Evolutionary conservation across 64 coral and sea anemone species (phyloP).

Genomic region (Trachythela sp.): DNA sequence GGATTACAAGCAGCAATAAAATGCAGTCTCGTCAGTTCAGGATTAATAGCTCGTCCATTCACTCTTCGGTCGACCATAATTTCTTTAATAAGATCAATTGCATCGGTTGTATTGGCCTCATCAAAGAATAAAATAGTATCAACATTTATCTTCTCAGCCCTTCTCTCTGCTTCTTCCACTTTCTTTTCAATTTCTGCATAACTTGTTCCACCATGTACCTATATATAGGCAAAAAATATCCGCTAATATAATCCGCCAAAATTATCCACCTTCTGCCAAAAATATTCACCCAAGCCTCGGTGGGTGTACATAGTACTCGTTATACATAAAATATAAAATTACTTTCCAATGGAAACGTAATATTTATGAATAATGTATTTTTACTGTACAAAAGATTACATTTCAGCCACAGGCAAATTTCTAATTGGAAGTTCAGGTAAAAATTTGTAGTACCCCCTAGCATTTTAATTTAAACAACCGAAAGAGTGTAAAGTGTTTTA

Average conservation of each 20-base stretch:
- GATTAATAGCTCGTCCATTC: conserved; percentile 42
- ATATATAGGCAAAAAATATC: background rate
- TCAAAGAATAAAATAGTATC: conserved; percentile 71
- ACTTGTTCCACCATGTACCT: conserved; percentile 68
- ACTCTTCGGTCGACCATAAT: conserved; percentile 65
- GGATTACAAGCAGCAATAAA: conserved; percentile 74
- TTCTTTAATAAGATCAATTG: conserved; percentile 64
- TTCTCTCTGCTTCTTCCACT: conserved; percentile 48
- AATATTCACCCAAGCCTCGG: no score
- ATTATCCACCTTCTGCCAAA: no score
- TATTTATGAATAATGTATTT: no score
- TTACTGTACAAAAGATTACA: no score
- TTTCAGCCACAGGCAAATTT: no score
- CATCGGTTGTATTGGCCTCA: conserved; percentile 66
- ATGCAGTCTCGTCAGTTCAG: conserved; percentile 19
- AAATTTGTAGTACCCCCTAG: no score
- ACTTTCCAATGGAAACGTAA: no score
- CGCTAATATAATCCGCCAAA: background rate
- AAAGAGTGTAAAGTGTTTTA: no score
- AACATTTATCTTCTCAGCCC: conserved; percentile 20
- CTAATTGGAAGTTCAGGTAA: no score
- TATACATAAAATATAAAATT: no score
- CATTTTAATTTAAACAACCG: no score
- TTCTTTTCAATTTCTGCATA: conserved; percentile 58
- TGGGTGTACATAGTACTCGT: no score